Conservation (phyloP, 2,888 invertebrate species). For the Netelia virgata region DNA sequence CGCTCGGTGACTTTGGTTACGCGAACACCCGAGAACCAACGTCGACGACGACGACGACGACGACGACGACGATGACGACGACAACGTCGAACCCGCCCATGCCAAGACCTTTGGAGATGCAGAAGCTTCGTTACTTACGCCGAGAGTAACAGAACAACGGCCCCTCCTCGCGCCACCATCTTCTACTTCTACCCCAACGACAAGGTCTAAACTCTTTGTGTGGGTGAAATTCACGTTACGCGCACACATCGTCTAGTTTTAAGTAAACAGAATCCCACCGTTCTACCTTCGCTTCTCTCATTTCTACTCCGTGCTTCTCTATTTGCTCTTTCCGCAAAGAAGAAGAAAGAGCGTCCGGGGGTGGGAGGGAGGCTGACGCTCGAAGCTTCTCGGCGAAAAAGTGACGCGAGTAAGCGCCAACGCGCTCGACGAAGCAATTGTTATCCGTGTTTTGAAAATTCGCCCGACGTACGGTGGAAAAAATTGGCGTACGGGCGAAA, state of each 20-base stretch:
- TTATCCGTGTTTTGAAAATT: too few species aligned
- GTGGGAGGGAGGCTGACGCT: neutral
- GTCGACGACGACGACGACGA: constrained; percentile 24
- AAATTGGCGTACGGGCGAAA: too few species aligned
- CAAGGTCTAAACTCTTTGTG: neutral
- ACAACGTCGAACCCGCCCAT: constrained; percentile 60
- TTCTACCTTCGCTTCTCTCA: neutral
- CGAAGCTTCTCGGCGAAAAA: neutral
- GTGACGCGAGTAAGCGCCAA: neutral
- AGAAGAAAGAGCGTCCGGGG: constrained; percentile 19
- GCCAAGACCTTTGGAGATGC: constrained; percentile 54
- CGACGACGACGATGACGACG: constrained; percentile 19
- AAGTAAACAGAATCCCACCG: constrained; percentile 26
- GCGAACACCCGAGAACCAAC: constrained; percentile 43
- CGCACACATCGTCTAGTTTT: constrained; percentile 3
- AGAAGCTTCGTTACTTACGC: constrained; percentile 61
- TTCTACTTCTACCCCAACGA: constrained; percentile 10
- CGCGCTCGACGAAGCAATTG: neutral
- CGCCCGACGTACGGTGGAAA: too few species aligned
- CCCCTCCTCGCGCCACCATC: neutral
- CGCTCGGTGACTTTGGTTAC: constrained; percentile 50
- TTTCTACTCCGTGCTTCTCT: neutral
- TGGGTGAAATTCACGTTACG: constrained; percentile 19
- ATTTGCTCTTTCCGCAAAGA: constrained; percentile 5
- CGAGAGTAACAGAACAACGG: constrained; percentile 30